Percentiles rank a stretch among this genome's conserved stretches.
Conservation (phyloP, 1,140 invertebrate species). For the Pararge aegeria region DNA sequence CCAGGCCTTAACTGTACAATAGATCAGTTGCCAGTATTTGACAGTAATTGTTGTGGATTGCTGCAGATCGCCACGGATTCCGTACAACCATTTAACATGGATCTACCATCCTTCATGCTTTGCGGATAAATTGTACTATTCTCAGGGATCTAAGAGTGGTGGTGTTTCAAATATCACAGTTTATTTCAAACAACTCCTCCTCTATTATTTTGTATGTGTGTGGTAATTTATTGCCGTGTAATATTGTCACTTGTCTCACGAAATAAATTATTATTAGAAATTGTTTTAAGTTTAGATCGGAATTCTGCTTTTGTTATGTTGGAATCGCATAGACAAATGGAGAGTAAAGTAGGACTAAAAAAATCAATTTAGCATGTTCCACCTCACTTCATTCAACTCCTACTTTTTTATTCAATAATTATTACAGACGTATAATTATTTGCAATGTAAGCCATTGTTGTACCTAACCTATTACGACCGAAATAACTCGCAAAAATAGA, state of each 20-base stretch:
- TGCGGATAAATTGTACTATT: background rate
- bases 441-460: too few species aligned
- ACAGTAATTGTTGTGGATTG: slow-evolving; percentile 56
- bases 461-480: too few species aligned
- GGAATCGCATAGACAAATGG: background rate
- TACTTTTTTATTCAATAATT: too few species aligned
- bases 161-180: slow-evolving; percentile 5
- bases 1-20: slow-evolving; percentile 41
- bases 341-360: background rate
- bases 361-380: too few species aligned
- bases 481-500: too few species aligned
- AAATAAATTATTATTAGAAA: slow-evolving; percentile 11
- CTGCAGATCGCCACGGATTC: slow-evolving; percentile 29
- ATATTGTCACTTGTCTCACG: slow-evolving; percentile 20
- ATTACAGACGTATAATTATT: too few species aligned
- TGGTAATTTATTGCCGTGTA: slow-evolving; percentile 19
- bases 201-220: slow-evolving; percentile 11
- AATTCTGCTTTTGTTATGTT: background rate
- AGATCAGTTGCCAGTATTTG: slow-evolving; percentile 47
- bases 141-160: slow-evolving; percentile 5
- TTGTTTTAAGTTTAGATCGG: slow-evolving; percentile 1
- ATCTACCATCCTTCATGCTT: slow-evolving; percentile 14
- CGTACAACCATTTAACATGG: slow-evolving; percentile 14
- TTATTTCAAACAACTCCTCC: slow-evolving; percentile 9
- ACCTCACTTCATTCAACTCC: too few species aligned